Evolutionary conservation across 2,797 vertebrate genomes (phyloP), one percentile per base, ranked within the genome.

Genomic region (Eleutherodactylus coqui): DNA sequence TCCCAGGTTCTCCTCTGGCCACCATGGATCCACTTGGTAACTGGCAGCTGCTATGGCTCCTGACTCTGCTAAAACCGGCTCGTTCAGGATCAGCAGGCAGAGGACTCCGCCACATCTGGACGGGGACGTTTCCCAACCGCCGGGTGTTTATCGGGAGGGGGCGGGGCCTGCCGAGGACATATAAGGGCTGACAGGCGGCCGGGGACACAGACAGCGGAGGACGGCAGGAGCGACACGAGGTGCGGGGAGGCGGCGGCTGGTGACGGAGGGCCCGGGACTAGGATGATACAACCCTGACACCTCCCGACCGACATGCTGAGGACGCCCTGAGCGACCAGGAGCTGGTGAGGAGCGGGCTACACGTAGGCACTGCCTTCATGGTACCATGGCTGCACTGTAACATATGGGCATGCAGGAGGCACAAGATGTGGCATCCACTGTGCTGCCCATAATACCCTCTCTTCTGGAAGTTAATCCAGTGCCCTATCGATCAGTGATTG

Each of bases 81-180:
- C n/a, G n/a, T n/a, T n/a, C n/a, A n/a, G n/a, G n/a, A n/a, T n/a
- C n/a, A n/a, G n/a, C n/a, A n/a, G n/a, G n/a, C n/a, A n/a, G n/a
- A 72, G 49, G 72, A 60, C 47, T 62, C 82, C 43, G 27, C 34
- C 27, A 24, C 75, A 55, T 24, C 47, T 53, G 84, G 45, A 13
- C 1, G 41, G 49, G 67, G 41, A 47, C 24, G 21, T 76, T 14
- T 64, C 72, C 29, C 41, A 64, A 81, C 69, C 81, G 75, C 53
- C 81, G 78, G 77, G 29, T 67, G 78, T 75, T 81, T 62, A 38
- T 80, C 72, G 27, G 49, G 3, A 10, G 62, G 36, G 78, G 91
- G 90, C 86, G 85, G 79, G 34, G 79, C 19, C 72, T 41, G 32
- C 13, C 0, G 14, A 4, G 67, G 21, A 8, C 86, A 86, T 2